phyloP scores from a whole-genome alignment of 2,888 invertebrate species.

The Eucera pruinosa region DNA sequence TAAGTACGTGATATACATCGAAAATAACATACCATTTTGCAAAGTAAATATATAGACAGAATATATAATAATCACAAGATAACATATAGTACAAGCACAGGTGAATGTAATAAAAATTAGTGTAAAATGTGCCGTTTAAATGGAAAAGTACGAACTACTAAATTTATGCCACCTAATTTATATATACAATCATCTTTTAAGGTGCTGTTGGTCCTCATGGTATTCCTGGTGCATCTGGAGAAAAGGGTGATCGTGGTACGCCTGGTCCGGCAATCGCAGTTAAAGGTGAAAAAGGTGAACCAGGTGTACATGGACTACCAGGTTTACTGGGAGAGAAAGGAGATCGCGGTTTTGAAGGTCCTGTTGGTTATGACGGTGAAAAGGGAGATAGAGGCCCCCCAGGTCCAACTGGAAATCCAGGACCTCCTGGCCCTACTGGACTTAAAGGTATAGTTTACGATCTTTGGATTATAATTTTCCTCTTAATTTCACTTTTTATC shows the following conservation, averaged over 20 bases:
- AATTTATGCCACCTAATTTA: too few species aligned
- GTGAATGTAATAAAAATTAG: too few species aligned
- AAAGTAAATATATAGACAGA: too few species aligned
- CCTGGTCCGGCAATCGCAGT: slow-evolving; percentile 85
- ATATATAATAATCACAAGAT: too few species aligned
- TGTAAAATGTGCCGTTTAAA: too few species aligned
- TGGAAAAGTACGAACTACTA: too few species aligned
- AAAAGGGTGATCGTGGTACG: slow-evolving; percentile 86
- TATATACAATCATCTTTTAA: neutral
- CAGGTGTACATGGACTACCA: slow-evolving; percentile 85
- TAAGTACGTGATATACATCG: too few species aligned
- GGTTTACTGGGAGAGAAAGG: slow-evolving; percentile 86
- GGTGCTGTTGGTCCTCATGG: slow-evolving; percentile 85
- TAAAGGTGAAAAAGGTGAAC: slow-evolving; percentile 85
- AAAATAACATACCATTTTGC: too few species aligned
- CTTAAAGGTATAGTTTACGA: slow-evolving; percentile 84
- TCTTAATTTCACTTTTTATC: neutral
- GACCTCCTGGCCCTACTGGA: slow-evolving; percentile 86
- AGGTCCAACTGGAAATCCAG: slow-evolving; percentile 79
- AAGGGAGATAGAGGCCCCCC: slow-evolving; percentile 83
- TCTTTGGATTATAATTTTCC: neutral
- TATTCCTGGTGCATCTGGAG: slow-evolving; percentile 86
- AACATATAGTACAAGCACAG: too few species aligned
- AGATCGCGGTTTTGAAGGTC: slow-evolving; percentile 85
- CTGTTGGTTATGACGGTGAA: slow-evolving; percentile 80